Percentiles rank a stretch among this genome's conserved stretches.
Evolutionary conservation across 2,113 vertebrate genomes (phyloP).

Genomic region (Ceuthmochares aereus): DNA sequence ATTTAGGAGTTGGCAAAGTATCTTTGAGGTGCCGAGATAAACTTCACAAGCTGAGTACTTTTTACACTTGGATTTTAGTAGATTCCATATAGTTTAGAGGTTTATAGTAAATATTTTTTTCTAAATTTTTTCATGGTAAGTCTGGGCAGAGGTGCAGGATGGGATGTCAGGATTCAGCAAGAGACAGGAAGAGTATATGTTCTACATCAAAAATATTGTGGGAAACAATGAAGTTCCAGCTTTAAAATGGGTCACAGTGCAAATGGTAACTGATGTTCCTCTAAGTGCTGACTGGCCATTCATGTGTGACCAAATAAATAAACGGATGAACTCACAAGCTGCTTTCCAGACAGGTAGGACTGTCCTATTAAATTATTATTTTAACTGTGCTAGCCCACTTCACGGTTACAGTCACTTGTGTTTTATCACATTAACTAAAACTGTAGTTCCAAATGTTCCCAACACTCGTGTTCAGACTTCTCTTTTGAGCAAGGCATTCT

Average conservation of each 20-base stretch:
- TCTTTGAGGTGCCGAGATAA: background rate
- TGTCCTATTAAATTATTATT: background rate
- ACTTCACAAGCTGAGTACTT: background rate
- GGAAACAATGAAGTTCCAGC: background rate
- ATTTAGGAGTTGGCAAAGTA: background rate
- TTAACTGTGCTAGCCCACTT: background rate
- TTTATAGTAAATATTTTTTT: background rate
- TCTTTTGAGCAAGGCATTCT: background rate
- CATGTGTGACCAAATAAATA: background rate
- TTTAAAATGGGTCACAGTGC: background rate
- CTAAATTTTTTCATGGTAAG: background rate
- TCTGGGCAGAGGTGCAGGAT: background rate
- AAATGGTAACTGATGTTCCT: background rate
- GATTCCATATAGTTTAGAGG: background rate
- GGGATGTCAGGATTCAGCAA: background rate
- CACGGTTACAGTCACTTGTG: background rate
- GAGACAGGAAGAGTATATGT: fast-evolving
- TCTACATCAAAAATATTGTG: background rate
- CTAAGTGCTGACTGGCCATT: background rate
- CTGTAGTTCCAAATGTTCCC: background rate
- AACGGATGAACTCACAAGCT: background rate
- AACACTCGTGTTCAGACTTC: background rate
- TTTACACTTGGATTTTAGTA: background rate
- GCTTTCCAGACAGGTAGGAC: background rate
- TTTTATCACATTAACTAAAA: background rate